Percentiles rank a stretch among this genome's conserved stretches.
phyloP scores from a whole-genome alignment of 2,113 vertebrate species.

The Chionis minor region DNA sequence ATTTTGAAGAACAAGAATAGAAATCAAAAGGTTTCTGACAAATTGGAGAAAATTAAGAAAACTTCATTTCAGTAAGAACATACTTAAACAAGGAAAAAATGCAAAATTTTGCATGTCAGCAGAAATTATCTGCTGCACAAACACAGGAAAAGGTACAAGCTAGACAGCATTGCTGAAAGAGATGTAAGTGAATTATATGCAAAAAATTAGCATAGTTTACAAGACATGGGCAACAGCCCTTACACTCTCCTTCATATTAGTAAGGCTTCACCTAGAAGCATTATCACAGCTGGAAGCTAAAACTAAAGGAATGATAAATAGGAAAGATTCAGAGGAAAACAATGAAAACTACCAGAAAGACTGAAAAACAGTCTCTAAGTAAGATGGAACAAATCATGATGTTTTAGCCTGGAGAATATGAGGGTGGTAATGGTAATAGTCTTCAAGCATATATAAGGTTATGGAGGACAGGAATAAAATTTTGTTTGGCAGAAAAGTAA shows the following conservation, averaged over 20 bases:
- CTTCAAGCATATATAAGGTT: background rate
- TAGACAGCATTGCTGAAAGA: background rate
- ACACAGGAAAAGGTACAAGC: background rate
- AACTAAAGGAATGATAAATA: background rate
- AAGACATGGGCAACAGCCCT: background rate
- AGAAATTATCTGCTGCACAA: background rate
- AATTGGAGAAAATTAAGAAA: background rate
- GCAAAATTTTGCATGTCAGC: background rate
- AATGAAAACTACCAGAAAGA: background rate
- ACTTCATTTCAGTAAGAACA: background rate
- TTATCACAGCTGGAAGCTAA: background rate
- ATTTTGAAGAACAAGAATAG: background rate
- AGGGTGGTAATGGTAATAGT: background rate
- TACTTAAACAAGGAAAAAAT: background rate
- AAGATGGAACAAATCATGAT: background rate
- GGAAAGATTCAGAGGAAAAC: background rate
- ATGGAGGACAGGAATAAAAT: background rate
- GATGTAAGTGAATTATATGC: background rate
- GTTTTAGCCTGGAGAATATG: background rate
- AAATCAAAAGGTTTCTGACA: background rate
- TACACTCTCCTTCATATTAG: background rate
- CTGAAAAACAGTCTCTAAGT: background rate
- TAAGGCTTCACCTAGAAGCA: background rate
- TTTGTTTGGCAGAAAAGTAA: background rate
- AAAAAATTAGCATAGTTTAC: background rate